Conservation (phyloP, 2,797 vertebrate genomes). For the Crypturellus tataupa region DNA sequence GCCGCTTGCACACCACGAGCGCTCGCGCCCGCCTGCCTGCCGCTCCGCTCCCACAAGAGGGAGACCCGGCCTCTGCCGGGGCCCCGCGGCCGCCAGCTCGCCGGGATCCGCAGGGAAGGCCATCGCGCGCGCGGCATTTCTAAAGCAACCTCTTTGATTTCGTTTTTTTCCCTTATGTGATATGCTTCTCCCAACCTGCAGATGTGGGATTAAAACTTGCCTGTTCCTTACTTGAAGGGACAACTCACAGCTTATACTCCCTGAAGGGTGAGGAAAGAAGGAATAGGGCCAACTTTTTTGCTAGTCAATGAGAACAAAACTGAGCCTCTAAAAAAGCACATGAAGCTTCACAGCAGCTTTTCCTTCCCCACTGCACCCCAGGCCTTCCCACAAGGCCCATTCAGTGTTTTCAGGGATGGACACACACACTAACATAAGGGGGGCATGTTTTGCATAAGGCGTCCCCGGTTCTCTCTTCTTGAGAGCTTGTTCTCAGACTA, state of each 20-base stretch:
- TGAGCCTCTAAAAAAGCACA: not conserved
- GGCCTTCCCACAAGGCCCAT: not conserved
- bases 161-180: not conserved
- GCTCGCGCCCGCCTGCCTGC: not conserved
- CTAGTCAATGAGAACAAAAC: not conserved
- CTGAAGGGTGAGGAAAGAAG: not conserved
- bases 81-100: not conserved
- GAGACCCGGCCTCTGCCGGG: fast-evolving
- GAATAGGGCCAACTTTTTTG: not conserved
- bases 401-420: not conserved
- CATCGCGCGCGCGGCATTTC: not conserved
- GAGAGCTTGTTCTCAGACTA: not conserved
- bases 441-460: not conserved
- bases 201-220: not conserved
- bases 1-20: fast-evolving
- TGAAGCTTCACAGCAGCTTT: not conserved
- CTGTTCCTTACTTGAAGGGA: not conserved
- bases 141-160: not conserved
- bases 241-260: not conserved
- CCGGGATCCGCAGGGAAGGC: not conserved
- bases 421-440: not conserved
- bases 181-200: not conserved
- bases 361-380: not conserved
- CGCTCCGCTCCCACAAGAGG: not conserved
- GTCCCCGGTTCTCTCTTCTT: not conserved